phyloP scores from a whole-genome alignment of 2,797 vertebrate genomes.

The Masticophis lateralis region DNA sequence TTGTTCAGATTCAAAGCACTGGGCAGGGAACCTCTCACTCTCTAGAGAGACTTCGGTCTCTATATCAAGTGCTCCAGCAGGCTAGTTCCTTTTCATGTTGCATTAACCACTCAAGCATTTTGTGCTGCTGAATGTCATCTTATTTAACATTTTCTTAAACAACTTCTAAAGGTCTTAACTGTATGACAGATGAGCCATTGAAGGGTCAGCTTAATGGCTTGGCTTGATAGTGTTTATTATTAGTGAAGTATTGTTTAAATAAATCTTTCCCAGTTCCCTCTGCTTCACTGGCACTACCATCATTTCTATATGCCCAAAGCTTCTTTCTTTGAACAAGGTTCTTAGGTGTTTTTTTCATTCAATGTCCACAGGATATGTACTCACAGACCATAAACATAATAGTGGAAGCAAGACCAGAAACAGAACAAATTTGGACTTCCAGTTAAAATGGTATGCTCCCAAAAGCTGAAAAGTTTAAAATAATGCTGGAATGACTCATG shows the following conservation, averaged over 20 bases:
- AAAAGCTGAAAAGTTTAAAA: background rate
- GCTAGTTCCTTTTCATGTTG: conserved; percentile 63
- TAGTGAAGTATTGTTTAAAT: conserved; percentile 71
- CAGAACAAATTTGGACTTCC: background rate
- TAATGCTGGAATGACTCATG: background rate
- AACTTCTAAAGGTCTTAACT: conserved; percentile 76
- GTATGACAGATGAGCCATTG: conserved; percentile 72
- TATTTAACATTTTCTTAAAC: conserved; percentile 79
- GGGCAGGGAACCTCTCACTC: conserved; percentile 55
- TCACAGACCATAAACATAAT: background rate
- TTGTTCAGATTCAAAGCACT: conserved; percentile 64
- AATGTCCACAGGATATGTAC: background rate
- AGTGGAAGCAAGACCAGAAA: background rate
- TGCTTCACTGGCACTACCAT: background rate
- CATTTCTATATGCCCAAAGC: conserved; percentile 43
- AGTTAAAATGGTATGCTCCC: background rate
- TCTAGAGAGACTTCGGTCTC: conserved; percentile 55
- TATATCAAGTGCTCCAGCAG: conserved; percentile 63
- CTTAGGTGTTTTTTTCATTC: conserved; percentile 17
- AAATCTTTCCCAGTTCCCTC: conserved; percentile 45
- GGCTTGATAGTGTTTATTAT: conserved; percentile 71
- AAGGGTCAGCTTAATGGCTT: conserved; percentile 68
- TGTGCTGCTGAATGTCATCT: conserved; percentile 75
- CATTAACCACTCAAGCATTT: conserved; percentile 72
- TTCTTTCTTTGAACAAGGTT: conserved; percentile 40